These are phyloP conservation scores for Stegophylla sp. DNA, from an alignment of 2,888 invertebrate genomes.

Conservation along the genomic window DNA sequence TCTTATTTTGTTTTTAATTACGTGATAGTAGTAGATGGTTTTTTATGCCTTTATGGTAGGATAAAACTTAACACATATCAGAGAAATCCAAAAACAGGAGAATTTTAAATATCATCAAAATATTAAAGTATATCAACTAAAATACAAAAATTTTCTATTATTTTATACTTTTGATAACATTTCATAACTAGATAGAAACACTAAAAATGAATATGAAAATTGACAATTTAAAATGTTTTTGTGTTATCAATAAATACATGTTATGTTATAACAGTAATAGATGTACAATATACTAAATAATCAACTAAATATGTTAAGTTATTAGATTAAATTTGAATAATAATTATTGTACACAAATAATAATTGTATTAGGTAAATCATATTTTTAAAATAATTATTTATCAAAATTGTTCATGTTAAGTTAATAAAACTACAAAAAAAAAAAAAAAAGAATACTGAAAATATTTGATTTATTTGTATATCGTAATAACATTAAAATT, in stretches of 20 bases:
- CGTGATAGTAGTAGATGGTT: not conserved
- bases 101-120: not conserved
- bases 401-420: not conserved
- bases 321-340: not conserved
- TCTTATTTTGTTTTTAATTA: not conserved
- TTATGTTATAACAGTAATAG: not conserved
- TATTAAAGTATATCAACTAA: not conserved
- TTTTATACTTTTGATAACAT: not conserved
- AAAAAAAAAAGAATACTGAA: conserved; percentile 32
- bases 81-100: not conserved
- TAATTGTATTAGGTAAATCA: conserved; percentile 12
- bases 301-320: not conserved
- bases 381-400: not conserved
- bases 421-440: not conserved
- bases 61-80: not conserved
- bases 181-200: not conserved
- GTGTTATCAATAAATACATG: not conserved
- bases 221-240: not conserved
- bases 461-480: not conserved
- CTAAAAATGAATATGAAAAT: not conserved
- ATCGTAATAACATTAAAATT: not conserved
- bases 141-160: not conserved
- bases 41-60: not conserved
- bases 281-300: not conserved
- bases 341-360: too few relatives aligned